These are phyloP conservation scores for Kryphioiulus occultus DNA, from an alignment of 2,888 invertebrate species.

Conservation along the genomic window DNA sequence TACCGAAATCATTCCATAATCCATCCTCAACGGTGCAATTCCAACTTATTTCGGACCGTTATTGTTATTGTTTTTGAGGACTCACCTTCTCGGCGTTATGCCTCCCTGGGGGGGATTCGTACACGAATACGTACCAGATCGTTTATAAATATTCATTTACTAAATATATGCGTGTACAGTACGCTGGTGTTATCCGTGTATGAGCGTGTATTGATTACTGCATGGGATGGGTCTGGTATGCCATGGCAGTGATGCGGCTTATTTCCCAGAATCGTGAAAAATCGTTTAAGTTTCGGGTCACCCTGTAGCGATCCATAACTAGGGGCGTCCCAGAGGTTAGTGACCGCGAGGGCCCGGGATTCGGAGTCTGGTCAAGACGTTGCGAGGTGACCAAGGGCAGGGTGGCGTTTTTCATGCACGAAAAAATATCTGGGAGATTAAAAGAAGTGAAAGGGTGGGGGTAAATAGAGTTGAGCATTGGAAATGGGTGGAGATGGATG, in stretches of 20 bases:
- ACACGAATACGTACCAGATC: background rate
- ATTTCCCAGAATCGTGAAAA: background rate
- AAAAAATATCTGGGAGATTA: constrained; percentile 36
- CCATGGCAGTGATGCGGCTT: background rate
- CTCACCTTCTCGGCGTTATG: background rate
- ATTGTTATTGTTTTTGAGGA: constrained; percentile 24
- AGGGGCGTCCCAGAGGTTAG: background rate
- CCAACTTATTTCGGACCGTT: background rate
- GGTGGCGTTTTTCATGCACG: constrained; percentile 37
- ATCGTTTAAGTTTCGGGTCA: background rate
- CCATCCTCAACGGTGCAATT: background rate
- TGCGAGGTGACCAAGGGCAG: background rate
- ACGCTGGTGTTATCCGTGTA: background rate
- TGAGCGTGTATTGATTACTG: constrained; percentile 22
- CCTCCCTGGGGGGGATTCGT: background rate
- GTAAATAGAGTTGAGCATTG: constrained; percentile 14
- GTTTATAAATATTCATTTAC: constrained; percentile 39
- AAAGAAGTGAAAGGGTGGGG: constrained; percentile 40
- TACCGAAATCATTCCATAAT: background rate
- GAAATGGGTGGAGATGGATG: constrained; percentile 27
- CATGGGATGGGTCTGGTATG: background rate
- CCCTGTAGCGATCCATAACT: constrained; percentile 1
- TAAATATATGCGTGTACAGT: background rate
- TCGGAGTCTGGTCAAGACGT: constrained; percentile 20
- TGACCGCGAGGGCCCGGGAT: constrained; percentile 13